phyloP scores from a whole-genome alignment of 2,888 invertebrate species.

The Hirtodrosophila confusa region DNA sequence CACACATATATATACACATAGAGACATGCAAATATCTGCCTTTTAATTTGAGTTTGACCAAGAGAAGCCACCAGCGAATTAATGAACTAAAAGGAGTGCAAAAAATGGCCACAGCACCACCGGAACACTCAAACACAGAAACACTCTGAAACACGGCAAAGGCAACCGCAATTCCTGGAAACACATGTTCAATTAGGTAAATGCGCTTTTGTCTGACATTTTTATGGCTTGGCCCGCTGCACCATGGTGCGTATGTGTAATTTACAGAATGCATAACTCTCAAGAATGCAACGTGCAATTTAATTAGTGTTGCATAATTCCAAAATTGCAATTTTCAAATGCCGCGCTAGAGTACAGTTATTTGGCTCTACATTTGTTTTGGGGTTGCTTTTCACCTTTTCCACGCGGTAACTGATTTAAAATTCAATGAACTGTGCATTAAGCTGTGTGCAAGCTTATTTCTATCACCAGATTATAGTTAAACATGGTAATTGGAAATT shows the following conservation, averaged over 20 bases:
- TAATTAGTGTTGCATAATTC: conserved; percentile 57
- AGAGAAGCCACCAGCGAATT: conserved; percentile 42
- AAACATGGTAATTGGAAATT: neutral
- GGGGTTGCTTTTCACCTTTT: conserved; percentile 15
- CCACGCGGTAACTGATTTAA: conserved; percentile 37
- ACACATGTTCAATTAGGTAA: conserved; percentile 74
- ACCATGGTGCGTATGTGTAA: conserved; percentile 42
- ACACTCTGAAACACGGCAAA: conserved; percentile 9
- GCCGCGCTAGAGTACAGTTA: neutral
- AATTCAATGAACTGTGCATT: conserved; percentile 56
- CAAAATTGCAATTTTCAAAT: conserved; percentile 1
- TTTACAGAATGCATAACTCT: conserved; percentile 40
- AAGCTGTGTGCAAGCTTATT: neutral
- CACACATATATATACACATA: neutral
- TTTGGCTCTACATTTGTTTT: neutral
- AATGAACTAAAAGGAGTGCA: conserved; percentile 65
- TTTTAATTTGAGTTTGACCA: conserved; percentile 74
- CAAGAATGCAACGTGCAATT: conserved; percentile 36
- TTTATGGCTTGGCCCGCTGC: conserved; percentile 37
- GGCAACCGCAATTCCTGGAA: conserved; percentile 34
- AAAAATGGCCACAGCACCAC: conserved; percentile 4
- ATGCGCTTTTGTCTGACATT: conserved; percentile 43
- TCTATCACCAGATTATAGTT: conserved; percentile 1
- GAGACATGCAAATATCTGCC: conserved; percentile 19
- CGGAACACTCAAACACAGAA: too few species aligned